Percentiles rank a stretch among this genome's conserved stretches.
phyloP scores from a whole-genome alignment of 1,140 invertebrate species.

The Drosophila biarmipes region DNA sequence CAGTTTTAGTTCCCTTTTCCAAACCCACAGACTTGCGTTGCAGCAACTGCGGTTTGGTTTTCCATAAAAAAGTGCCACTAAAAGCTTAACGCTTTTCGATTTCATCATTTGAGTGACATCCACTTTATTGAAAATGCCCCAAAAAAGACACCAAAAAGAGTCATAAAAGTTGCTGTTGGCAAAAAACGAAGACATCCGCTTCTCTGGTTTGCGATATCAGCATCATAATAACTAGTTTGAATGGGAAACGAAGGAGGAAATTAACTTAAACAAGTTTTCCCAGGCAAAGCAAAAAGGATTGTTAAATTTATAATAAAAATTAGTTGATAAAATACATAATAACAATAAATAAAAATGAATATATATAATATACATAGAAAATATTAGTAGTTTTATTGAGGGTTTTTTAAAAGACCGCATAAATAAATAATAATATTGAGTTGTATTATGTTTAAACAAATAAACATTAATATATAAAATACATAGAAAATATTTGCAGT shows the following conservation, averaged over 20 bases:
- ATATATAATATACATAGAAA: no score
- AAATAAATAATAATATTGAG: no score
- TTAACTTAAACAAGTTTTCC: background rate
- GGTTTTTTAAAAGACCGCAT: no score
- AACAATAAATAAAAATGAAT: no score
- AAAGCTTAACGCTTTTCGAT: constrained; percentile 4
- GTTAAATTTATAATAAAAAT: no score
- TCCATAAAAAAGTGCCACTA: constrained; percentile 2
- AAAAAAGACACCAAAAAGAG: background rate
- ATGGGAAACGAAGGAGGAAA: background rate
- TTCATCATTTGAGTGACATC: constrained; percentile 2
- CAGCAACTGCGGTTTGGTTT: background rate
- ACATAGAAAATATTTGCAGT: no score
- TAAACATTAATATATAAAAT: no score
- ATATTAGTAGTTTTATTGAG: no score
- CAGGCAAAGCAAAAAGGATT: no score
- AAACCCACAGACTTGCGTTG: background rate
- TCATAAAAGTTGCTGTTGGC: background rate
- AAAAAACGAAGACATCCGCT: background rate
- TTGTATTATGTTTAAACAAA: no score
- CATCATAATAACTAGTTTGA: background rate
- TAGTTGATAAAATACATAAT: no score
- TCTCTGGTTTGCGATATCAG: background rate
- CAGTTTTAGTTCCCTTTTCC: background rate
- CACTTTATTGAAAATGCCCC: constrained; percentile 6